phyloP scores from a whole-genome alignment of 2,888 invertebrate species.

The Chironomus riparius region DNA sequence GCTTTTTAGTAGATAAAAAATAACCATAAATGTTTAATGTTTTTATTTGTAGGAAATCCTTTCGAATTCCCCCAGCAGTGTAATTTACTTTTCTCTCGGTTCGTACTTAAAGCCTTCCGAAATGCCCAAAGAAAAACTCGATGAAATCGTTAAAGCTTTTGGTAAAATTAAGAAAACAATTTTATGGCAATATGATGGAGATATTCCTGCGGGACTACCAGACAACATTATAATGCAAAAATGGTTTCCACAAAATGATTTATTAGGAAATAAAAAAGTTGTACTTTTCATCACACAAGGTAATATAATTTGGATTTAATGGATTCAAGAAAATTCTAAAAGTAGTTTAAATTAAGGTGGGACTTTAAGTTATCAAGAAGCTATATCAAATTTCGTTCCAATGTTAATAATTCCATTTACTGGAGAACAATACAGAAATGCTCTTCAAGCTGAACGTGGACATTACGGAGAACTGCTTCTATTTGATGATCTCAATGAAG shows the following conservation, averaged over 20 bases:
- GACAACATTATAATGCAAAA: constrained; percentile 43
- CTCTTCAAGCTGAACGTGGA: constrained; percentile 37
- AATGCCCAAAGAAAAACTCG: constrained; percentile 40
- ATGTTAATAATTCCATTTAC: constrained; percentile 43
- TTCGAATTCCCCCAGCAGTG: constrained; percentile 41
- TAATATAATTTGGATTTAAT: no score
- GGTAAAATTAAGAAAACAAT: constrained; percentile 43
- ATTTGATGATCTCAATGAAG: constrained; percentile 38
- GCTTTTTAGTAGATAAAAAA: not conserved
- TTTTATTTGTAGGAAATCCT: constrained; percentile 33
- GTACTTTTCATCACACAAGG: constrained; percentile 44
- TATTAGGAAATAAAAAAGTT: constrained; percentile 43
- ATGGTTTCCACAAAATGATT: constrained; percentile 49
- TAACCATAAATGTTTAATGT: constrained; percentile 1
- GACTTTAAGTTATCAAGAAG: constrained; percentile 42
- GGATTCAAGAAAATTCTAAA: no score
- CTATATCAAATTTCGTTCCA: constrained; percentile 41
- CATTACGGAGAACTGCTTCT: constrained; percentile 40
- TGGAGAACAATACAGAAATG: constrained; percentile 43
- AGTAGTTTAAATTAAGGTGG: constrained; percentile 30
- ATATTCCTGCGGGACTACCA: constrained; percentile 38
- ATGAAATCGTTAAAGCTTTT: constrained; percentile 41
- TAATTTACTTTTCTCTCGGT: constrained; percentile 45
- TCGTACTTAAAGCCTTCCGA: constrained; percentile 42
- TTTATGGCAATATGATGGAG: constrained; percentile 48